These are phyloP conservation scores for Motacilla alba DNA, from an alignment of 2,113 vertebrate species.

Conservation along the genomic window DNA sequence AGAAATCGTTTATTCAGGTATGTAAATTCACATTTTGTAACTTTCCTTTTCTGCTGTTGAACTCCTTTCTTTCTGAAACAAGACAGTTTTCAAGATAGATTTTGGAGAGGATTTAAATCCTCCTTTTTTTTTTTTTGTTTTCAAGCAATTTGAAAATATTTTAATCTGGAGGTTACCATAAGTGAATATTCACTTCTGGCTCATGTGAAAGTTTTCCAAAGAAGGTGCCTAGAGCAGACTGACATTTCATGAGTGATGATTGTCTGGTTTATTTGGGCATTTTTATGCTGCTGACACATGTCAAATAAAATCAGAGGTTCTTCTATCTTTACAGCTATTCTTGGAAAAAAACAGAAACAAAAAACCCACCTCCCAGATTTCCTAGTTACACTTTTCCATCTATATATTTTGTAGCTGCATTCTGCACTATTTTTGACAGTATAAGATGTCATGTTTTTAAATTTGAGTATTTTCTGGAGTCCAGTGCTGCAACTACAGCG, in stretches of 20 bases:
- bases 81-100: neutral
- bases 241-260: conserved; percentile 46
- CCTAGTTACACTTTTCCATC: neutral
- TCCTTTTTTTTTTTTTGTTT: neutral
- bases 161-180: neutral
- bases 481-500: neutral
- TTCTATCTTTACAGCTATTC: neutral
- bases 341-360: neutral
- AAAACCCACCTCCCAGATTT: neutral
- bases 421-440: neutral
- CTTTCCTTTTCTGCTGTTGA: neutral
- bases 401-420: neutral
- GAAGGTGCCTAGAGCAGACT: conserved; percentile 10
- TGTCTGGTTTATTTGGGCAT: conserved; percentile 12
- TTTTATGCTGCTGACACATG: conserved; percentile 44
- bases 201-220: neutral
- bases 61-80: neutral
- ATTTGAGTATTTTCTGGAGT: neutral
- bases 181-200: neutral
- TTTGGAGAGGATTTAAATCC: neutral
- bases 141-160: neutral
- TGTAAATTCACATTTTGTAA: neutral
- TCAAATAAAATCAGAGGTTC: conserved; percentile 39
- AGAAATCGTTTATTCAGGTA: neutral
- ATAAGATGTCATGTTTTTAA: neutral